phyloP scores from a whole-genome alignment of 2,888 invertebrate genomes.

The Prosapia bicincta region DNA sequence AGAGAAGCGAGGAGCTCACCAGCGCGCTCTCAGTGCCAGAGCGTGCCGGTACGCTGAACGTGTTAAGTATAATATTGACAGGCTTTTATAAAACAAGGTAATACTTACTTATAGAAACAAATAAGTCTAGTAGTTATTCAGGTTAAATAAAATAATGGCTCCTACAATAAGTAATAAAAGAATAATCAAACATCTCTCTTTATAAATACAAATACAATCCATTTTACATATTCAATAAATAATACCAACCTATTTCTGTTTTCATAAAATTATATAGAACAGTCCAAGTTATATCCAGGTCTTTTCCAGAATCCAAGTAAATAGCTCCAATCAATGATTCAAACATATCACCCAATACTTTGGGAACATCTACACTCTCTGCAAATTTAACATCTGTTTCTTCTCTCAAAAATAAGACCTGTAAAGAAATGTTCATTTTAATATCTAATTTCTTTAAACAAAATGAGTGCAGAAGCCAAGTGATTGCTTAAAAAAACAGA shows the following conservation, averaged over 20 bases:
- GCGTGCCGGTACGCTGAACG: no score
- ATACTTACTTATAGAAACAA: no score
- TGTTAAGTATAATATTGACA: no score
- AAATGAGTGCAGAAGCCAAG: no score
- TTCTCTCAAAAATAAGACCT: slow-evolving; percentile 56
- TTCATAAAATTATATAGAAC: slow-evolving; percentile 80
- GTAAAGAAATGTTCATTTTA: no score
- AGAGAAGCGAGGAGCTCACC: no score
- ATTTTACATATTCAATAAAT: no score
- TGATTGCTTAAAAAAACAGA: no score
- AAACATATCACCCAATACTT: slow-evolving; percentile 89
- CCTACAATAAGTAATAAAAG: background rate
- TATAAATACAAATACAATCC: background rate
- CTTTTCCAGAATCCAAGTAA: slow-evolving; percentile 77
- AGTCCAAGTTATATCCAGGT: slow-evolving; percentile 70
- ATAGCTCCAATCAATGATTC: slow-evolving; percentile 90
- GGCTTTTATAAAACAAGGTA: no score
- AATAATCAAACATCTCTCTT: background rate
- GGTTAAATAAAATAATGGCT: background rate
- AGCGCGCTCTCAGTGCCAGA: no score
- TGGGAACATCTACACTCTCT: slow-evolving; percentile 85
- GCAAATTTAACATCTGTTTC: slow-evolving; percentile 62
- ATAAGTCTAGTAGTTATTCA: no score
- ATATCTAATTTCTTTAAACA: no score
- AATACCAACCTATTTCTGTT: slow-evolving; percentile 66